Evolutionary conservation across 2,113 vertebrate genomes (phyloP).

Genomic region (Corythornis cristatus): DNA sequence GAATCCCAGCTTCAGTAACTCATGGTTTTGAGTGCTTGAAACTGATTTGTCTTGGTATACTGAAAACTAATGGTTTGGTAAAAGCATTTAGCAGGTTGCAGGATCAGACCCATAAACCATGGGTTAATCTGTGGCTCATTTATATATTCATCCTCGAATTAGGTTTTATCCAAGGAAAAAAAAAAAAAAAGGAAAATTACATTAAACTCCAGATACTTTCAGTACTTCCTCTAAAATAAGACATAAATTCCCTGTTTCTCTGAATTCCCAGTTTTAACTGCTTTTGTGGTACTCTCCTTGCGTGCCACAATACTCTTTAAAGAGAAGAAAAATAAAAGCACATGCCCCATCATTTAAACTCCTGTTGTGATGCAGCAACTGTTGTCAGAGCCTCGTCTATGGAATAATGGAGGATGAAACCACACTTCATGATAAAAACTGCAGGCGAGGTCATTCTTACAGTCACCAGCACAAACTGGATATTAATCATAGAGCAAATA

Average conservation of each 20-base stretch:
- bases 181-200: neutral
- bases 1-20: neutral
- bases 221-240: constrained; percentile 20
- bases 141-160: neutral
- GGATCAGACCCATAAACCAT: constrained; percentile 28
- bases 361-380: constrained; percentile 16
- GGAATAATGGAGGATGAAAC: constrained; percentile 45
- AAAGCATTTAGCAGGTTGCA: neutral
- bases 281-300: constrained; percentile 24
- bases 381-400: constrained; percentile 47
- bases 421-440: constrained; percentile 59
- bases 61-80: neutral
- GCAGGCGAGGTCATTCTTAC: constrained; percentile 57
- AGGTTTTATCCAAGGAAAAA: neutral
- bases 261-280: neutral
- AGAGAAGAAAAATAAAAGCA: constrained; percentile 28
- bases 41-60: neutral
- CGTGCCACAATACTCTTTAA: neutral
- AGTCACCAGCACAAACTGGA: constrained; percentile 61
- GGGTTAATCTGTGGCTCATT: neutral
- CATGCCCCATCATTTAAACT: constrained; percentile 4
- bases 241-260: neutral
- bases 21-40: neutral
- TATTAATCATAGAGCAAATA: constrained; percentile 74
- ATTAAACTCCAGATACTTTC: constrained; percentile 9